Evolutionary conservation across 2,797 vertebrate genomes (phyloP), one percentile per base, ranked within the genome.

Genomic region (Merluccius polli): DNA sequence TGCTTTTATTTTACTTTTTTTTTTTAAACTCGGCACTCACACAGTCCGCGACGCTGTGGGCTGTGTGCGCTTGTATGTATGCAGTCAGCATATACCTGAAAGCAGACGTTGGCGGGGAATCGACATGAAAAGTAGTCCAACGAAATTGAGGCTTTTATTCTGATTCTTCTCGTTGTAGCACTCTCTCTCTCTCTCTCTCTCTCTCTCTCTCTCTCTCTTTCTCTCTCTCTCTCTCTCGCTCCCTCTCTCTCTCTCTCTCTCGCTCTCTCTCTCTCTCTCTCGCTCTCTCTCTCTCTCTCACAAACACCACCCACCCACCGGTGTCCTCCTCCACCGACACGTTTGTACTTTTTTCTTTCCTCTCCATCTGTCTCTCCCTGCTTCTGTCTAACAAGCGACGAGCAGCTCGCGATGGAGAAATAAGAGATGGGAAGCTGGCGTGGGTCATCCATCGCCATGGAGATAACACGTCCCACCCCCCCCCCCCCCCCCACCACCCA

Each of bases 381-480:
- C 44, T 74, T 84, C 72, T 71, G 59, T 27, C 30, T 30, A 48
- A 70, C 69, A 80, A 78, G 82, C 79, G 74, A 78, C 79, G 75
- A 77, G 76, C 81, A 73, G 24, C 77, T 72, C 79, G 70, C 71
- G 41, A 36, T 79, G 75, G 83, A 85, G n/a, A n/a, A n/a, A n/a
- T n/a, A n/a, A n/a, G n/a, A n/a, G n/a, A n/a, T n/a, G n/a, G n/a
- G n/a, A n/a, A n/a, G n/a, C n/a, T n/a, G n/a, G n/a, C n/a, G n/a
- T n/a, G n/a, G n/a, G n/a, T n/a, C n/a, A n/a, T n/a, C n/a, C n/a
- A n/a, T n/a, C n/a, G n/a, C n/a, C n/a, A n/a, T n/a, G n/a, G n/a
- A n/a, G n/a, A n/a, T n/a, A n/a, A n/a, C n/a, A n/a, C n/a, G n/a
- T n/a, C n/a, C n/a, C n/a, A n/a, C n/a, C 9, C 9, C 7, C 59